These are phyloP conservation scores for Minunthozetes semirufus DNA, from an alignment of 2,888 invertebrate genomes.

Conservation along the genomic window DNA sequence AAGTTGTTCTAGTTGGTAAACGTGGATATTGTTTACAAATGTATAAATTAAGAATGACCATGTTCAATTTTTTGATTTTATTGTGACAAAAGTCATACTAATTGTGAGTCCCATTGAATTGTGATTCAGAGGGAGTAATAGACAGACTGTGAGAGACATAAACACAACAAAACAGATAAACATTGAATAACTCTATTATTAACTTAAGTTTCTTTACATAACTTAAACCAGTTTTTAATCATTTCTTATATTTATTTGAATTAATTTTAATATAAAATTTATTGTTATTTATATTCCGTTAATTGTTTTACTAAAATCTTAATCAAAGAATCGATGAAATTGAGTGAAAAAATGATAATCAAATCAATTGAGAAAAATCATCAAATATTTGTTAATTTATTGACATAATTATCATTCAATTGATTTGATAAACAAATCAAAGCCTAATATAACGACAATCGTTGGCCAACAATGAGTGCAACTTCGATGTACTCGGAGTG, in stretches of 20 bases:
- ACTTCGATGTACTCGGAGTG: conserved; percentile 50
- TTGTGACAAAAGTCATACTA: too few species aligned
- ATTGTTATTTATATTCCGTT: too few species aligned
- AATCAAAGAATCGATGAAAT: background rate
- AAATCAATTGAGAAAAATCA: background rate
- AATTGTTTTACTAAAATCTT: too few species aligned
- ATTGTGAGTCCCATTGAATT: too few species aligned
- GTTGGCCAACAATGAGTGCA: background rate
- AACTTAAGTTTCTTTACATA: background rate
- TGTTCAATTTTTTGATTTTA: too few species aligned
- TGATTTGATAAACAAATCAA: background rate
- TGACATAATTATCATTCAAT: background rate
- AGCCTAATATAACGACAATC: background rate
- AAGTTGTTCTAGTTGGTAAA: too few species aligned
- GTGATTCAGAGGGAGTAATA: conserved; percentile 3
- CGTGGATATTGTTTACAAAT: too few species aligned
- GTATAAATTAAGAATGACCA: too few species aligned
- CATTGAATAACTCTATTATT: too few species aligned
- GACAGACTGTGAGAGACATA: background rate
- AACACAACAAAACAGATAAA: background rate
- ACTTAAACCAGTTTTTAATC: background rate
- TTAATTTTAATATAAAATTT: background rate
- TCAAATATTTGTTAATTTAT: background rate
- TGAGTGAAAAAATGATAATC: background rate
- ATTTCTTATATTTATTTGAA: background rate